Percentiles rank a stretch among this genome's conserved stretches.
Conservation (phyloP, 2,888 invertebrate genomes). For the Pomacea canaliculata region DNA sequence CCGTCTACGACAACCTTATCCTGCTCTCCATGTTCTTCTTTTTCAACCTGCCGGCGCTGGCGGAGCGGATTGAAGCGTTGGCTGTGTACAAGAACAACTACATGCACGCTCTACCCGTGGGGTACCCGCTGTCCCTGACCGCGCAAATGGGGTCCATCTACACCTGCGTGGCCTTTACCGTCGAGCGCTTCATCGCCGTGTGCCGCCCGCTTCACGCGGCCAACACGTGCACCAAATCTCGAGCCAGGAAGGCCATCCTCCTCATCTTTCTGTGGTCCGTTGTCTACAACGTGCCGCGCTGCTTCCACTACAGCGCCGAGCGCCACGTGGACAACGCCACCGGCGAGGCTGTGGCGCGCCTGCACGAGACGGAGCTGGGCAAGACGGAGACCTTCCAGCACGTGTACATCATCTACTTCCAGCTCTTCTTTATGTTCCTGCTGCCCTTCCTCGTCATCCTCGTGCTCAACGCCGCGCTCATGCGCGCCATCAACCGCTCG, state of each 20-base stretch:
- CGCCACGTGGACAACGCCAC: slow-evolving; percentile 27
- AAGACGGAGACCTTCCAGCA: slow-evolving; percentile 53
- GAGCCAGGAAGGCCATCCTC: slow-evolving; percentile 86
- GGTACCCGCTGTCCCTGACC: slow-evolving; percentile 83
- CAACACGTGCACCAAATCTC: slow-evolving; percentile 90
- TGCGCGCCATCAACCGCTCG: slow-evolving; percentile 60
- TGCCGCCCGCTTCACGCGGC: slow-evolving; percentile 84
- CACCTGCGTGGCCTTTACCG: slow-evolving; percentile 77
- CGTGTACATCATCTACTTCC: slow-evolving; percentile 64
- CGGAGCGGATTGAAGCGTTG: slow-evolving; percentile 78
- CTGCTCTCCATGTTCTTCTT: slow-evolving; percentile 75
- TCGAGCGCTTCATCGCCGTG: slow-evolving; percentile 91
- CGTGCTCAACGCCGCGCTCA: slow-evolving; percentile 63
- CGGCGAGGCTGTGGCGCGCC: slow-evolving; percentile 16
- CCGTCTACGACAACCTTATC: slow-evolving; percentile 91
- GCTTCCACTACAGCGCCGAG: slow-evolving; percentile 68
- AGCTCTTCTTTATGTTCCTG: slow-evolving; percentile 64
- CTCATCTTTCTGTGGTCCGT: slow-evolving; percentile 86
- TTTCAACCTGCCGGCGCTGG: slow-evolving; percentile 58
- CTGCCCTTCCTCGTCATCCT: slow-evolving; percentile 62
- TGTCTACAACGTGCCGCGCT: slow-evolving; percentile 85
- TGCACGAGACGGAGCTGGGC: slow-evolving; percentile 54
- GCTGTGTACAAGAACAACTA: slow-evolving; percentile 82
- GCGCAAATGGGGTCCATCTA: slow-evolving; percentile 95
- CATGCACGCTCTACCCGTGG: slow-evolving; percentile 82